A percentile compares a stretch with the other conserved stretches of the same genome.
Evolutionary conservation across 2,113 vertebrate genomes (phyloP).

Genomic region (Rhipidura dahli): DNA sequence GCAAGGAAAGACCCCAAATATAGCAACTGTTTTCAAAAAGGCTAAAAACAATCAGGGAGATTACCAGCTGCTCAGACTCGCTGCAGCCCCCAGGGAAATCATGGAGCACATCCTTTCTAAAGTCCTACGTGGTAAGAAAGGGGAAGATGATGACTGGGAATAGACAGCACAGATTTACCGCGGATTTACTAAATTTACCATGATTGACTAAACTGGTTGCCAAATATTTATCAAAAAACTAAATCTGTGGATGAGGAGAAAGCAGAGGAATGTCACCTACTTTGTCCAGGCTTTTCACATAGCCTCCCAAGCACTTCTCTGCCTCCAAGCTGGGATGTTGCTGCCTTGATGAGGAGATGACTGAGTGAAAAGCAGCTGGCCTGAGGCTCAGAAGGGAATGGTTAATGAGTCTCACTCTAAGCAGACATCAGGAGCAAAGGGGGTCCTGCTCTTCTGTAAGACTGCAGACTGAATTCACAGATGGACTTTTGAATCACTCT

Average conservation of each 20-base stretch:
- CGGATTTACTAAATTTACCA: slow-evolving; percentile 15
- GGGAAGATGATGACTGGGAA: neutral
- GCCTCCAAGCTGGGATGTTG: neutral
- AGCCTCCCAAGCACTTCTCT: neutral
- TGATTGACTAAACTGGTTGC: neutral
- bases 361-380: neutral
- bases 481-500: neutral
- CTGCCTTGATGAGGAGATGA: neutral
- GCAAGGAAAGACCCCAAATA: neutral
- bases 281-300: neutral
- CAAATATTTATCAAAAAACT: neutral
- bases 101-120: neutral
- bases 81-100: slow-evolving; percentile 18
- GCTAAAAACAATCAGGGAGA: neutral
- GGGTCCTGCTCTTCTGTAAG: neutral
- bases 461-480: neutral
- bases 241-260: neutral
- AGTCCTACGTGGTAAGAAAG: neutral
- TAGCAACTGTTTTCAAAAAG: neutral
- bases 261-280: neutral
- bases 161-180: neutral
- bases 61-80: neutral
- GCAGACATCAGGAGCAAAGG: neutral
- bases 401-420: neutral
- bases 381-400: neutral